These are phyloP conservation scores for Callithrix jacchus DNA, from an alignment of 2,113 vertebrate species.

Conservation along the genomic window DNA sequence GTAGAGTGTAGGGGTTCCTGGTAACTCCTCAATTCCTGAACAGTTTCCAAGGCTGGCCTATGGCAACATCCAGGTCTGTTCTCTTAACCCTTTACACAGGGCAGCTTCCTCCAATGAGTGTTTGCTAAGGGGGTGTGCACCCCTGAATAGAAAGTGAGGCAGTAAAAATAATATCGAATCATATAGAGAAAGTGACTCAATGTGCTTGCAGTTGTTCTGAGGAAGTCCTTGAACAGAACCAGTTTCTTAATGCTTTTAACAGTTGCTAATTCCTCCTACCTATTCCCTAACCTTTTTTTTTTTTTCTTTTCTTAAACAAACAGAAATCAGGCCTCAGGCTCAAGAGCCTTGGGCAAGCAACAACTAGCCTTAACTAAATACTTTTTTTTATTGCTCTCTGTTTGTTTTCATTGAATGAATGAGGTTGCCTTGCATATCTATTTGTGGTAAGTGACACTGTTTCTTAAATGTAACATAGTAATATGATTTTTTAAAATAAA, in stretches of 20 bases:
- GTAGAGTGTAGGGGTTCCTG: neutral
- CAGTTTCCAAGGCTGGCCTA: neutral
- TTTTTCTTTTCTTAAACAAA: neutral
- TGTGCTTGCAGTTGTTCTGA: constrained; percentile 8
- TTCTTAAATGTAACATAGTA: neutral
- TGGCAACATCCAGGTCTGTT: neutral
- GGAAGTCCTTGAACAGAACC: constrained; percentile 14
- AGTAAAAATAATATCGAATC: constrained; percentile 46
- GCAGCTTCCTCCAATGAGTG: neutral
- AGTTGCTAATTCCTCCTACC: neutral
- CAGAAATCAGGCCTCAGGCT: neutral
- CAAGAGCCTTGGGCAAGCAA: neutral
- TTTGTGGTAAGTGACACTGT: neutral
- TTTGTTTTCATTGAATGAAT: neutral
- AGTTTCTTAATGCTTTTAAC: constrained; percentile 35
- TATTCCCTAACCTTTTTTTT: neutral
- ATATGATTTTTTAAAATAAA: neutral
- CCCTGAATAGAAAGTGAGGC: neutral
- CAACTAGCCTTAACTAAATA: neutral
- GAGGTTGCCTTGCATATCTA: neutral
- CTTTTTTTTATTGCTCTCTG: neutral
- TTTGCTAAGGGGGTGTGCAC: neutral
- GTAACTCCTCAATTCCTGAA: neutral
- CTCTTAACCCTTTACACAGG: neutral
- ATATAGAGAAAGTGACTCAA: constrained; percentile 49